These are phyloP conservation scores for Phoeniculus purpureus DNA, from an alignment of 2,797 vertebrate genomes.

Conservation along the genomic window DNA sequence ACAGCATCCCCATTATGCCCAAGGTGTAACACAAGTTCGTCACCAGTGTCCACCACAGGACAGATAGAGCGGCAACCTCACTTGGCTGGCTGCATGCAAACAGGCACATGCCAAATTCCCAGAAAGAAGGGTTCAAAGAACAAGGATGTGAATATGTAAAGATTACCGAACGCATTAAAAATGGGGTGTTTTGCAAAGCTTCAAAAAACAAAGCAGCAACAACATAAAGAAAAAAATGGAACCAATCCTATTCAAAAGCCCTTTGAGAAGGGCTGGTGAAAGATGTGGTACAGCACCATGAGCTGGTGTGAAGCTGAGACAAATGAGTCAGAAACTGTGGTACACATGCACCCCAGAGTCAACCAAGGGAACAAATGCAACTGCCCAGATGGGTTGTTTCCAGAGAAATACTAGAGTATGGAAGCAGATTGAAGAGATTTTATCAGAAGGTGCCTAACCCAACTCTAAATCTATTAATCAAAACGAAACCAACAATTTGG, in stretches of 20 bases:
- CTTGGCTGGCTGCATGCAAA: background rate
- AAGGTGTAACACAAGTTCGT: background rate
- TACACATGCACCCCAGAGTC: background rate
- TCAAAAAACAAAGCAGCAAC: background rate
- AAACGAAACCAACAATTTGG: background rate
- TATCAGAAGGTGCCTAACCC: background rate
- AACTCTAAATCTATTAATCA: background rate
- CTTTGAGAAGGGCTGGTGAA: too few relatives aligned
- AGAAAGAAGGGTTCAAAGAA: background rate
- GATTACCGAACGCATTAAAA: background rate
- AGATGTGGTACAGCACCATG: rapidly evolving
- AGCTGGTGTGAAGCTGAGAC: background rate
- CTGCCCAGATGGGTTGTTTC: background rate
- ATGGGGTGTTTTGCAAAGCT: background rate
- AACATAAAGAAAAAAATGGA: background rate
- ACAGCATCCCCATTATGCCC: background rate
- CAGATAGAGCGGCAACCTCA: background rate
- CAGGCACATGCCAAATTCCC: background rate
- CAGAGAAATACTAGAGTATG: background rate
- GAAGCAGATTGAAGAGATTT: background rate
- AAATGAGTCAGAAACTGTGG: background rate
- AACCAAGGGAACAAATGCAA: background rate
- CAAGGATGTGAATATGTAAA: background rate
- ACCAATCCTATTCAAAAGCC: background rate
- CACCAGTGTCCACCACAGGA: background rate